These are phyloP conservation scores for Chrysodeixis includens DNA, from an alignment of 2,888 invertebrate species.

Conservation along the genomic window DNA sequence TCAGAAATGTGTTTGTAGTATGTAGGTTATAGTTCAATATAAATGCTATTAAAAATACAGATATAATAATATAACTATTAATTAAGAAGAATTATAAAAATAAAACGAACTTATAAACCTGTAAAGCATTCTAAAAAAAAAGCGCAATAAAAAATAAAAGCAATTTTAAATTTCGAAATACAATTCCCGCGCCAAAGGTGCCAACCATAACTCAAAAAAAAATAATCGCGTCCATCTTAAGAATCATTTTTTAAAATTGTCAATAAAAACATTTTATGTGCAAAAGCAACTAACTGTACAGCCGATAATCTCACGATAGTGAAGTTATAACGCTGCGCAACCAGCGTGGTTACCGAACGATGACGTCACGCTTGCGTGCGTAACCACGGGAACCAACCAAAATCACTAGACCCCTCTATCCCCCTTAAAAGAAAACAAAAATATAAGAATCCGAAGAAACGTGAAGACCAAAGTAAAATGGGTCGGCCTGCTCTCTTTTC, in stretches of 20 bases:
- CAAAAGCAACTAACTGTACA: conserved; percentile 66
- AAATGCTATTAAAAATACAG: no score
- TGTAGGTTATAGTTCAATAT: no score
- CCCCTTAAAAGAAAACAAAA: conserved; percentile 57
- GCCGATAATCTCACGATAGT: conserved; percentile 73
- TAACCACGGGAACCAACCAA: conserved; percentile 62
- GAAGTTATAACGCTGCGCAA: conserved; percentile 73
- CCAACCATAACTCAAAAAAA: conserved; percentile 17
- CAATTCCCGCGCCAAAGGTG: conserved; percentile 14
- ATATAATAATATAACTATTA: no score
- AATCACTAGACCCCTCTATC: conserved; percentile 57
- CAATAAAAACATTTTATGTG: conserved; percentile 56
- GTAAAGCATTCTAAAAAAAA: no score
- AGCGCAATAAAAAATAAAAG: neutral
- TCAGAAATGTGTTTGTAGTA: no score
- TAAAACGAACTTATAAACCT: no score
- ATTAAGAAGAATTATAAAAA: no score
- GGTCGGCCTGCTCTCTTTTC: conserved; percentile 74
- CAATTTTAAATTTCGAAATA: neutral
- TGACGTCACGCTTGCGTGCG: conserved; percentile 84
- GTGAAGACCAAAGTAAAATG: conserved; percentile 60
- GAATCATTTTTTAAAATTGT: conserved; percentile 31
- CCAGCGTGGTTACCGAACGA: conserved; percentile 84
- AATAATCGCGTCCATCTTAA: conserved; percentile 19
- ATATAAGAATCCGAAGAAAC: conserved; percentile 50